These are phyloP conservation scores for Heliocidaris erythrogramma DNA, from an alignment of 35 echinoderm and acorn worm species.

Conservation along the genomic window DNA sequence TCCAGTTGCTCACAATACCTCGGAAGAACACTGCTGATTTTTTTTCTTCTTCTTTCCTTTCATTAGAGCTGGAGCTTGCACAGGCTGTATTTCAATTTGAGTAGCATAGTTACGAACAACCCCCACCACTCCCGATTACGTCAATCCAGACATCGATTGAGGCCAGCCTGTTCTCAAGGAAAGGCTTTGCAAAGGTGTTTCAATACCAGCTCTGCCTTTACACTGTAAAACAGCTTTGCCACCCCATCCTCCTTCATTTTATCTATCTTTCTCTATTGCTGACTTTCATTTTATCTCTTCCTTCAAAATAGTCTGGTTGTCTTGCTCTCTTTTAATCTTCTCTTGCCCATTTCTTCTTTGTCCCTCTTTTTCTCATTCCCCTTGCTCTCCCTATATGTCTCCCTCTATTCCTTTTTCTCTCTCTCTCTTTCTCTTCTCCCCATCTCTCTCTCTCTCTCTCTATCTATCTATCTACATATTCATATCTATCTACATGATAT, in stretches of 20 bases:
- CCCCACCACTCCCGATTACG: not conserved
- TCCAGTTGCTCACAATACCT: not conserved
- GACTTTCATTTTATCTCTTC: not conserved
- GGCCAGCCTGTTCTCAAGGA: not conserved
- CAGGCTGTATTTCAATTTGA: slow-evolving; percentile 11
- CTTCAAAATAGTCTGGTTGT: not conserved
- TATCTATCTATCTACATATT: too few species aligned
- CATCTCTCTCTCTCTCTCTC: too few species aligned
- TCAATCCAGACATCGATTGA: not conserved
- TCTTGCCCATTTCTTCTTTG: too few species aligned
- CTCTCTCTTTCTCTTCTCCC: not conserved
- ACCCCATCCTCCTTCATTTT: not conserved
- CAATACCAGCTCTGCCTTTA: not conserved
- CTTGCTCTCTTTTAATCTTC: not conserved
- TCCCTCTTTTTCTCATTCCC: too few species aligned
- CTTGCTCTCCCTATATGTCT: too few species aligned
- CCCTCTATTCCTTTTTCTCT: not conserved
- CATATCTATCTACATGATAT: too few species aligned
- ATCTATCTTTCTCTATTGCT: too few species aligned
- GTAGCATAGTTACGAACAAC: not conserved
- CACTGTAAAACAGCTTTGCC: not conserved
- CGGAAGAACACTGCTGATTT: not conserved
- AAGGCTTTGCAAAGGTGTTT: not conserved
- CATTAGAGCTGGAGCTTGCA: not conserved
- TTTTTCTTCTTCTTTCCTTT: not conserved